Evolutionary conservation across 2,888 invertebrate genomes (phyloP).

Genomic region (Eristalis pertinax): DNA sequence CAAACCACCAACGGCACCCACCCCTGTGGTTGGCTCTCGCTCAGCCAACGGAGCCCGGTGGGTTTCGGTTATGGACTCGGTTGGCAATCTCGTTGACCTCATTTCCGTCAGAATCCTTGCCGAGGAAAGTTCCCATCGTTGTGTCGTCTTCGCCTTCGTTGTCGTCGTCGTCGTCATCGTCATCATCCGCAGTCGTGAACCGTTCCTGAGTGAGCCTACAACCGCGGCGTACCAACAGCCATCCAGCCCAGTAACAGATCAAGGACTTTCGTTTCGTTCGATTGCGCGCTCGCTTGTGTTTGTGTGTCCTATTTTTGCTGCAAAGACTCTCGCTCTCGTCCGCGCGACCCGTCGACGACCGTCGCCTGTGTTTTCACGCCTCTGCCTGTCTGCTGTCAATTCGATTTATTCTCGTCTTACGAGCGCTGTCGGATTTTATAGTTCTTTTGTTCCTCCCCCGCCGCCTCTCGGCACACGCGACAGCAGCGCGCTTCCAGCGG

Average conservation of each 20-base stretch:
- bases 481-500: not conserved
- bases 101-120: slow-evolving; percentile 67
- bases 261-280: slow-evolving; percentile 61
- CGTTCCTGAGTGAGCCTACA: slow-evolving; percentile 20
- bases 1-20: slow-evolving; percentile 26
- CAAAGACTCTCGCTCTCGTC: slow-evolving; percentile 32
- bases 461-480: not conserved
- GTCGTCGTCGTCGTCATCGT: not conserved
- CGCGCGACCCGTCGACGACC: slow-evolving; percentile 6
- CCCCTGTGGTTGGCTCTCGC: slow-evolving; percentile 17
- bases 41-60: slow-evolving; percentile 43
- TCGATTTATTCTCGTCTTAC: not conserved
- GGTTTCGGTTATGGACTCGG: slow-evolving; percentile 49
- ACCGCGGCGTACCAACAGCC: slow-evolving; percentile 3
- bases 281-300: slow-evolving; percentile 25
- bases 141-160: not conserved
- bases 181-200: not conserved
- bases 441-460: not conserved
- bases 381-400: slow-evolving; percentile 26
- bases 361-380: not conserved
- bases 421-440: slow-evolving; percentile 8
- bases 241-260: slow-evolving; percentile 50
- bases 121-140: slow-evolving; percentile 45
- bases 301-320: slow-evolving; percentile 50
- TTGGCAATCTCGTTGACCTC: slow-evolving; percentile 69